A percentile compares a stretch with the other conserved stretches of the same genome.
These are phyloP conservation scores for Andrena trimmerana DNA, from an alignment of 2,888 invertebrate species.

Conservation along the genomic window DNA sequence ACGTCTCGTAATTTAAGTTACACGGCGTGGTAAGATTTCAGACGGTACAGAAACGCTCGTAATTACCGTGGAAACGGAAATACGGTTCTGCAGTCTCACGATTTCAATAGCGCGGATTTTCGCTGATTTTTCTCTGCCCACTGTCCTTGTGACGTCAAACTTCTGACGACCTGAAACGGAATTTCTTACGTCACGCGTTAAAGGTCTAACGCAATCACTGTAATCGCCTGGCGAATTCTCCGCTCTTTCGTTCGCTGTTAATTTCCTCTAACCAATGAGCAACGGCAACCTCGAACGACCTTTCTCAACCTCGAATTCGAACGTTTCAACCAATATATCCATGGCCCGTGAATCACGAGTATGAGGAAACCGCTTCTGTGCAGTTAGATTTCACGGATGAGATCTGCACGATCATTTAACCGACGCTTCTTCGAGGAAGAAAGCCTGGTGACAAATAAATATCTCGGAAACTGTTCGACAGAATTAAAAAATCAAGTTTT, in stretches of 20 bases:
- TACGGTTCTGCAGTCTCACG: neutral
- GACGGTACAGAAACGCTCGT: neutral
- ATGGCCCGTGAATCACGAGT: slow-evolving; percentile 29
- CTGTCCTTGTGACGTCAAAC: slow-evolving; percentile 58
- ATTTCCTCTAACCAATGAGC: slow-evolving; percentile 11
- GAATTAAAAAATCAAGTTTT: neutral
- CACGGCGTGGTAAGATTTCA: neutral
- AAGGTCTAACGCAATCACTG: slow-evolving; percentile 43
- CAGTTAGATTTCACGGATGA: neutral
- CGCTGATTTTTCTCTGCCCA: slow-evolving; percentile 2
- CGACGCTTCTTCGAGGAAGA: neutral
- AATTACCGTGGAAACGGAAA: slow-evolving; percentile 22
- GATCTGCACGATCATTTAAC: neutral
- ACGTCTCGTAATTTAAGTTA: slow-evolving; percentile 6
- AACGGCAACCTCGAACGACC: slow-evolving; percentile 26
- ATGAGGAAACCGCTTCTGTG: slow-evolving; percentile 28
- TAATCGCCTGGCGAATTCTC: slow-evolving; percentile 28
- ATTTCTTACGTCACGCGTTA: slow-evolving; percentile 37
- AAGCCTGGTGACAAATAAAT: neutral
- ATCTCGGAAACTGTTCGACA: neutral
- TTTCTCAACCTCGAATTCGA: slow-evolving; percentile 3
- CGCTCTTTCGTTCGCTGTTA: slow-evolving; percentile 3
- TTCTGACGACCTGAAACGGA: slow-evolving; percentile 38
- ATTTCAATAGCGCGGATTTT: slow-evolving; percentile 9
- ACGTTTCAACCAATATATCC: slow-evolving; percentile 19